Evolutionary conservation across 2,888 invertebrate genomes (phyloP), one percentile per base, ranked within the genome.

Genomic region (Lasioglossum lativentre): DNA sequence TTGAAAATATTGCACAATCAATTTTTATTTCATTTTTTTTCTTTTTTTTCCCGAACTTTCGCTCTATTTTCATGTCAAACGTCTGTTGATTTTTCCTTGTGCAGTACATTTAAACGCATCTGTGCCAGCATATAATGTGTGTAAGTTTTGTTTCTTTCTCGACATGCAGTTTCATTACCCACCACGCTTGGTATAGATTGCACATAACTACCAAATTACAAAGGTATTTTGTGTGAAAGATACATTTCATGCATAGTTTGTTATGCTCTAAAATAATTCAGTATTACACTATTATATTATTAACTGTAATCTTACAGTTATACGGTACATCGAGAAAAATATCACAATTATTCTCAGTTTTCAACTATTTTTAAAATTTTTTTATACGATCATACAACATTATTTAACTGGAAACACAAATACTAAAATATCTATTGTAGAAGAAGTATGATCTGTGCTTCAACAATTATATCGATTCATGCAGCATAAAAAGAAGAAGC

Each of bases 41-140:
- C 8, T 52, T 4, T 14, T 59, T 90, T 47, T n/a, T 34, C n/a
- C 89, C 87, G 80, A 86, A 86, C 88, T 93, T 92, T 92, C 93
- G 93, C 93, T 93, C 93, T 93, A 93, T 93, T 90, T 91, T 93
- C 93, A 94, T 93, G 93, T 93, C 93, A 93, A 93, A 93, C 93
- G 93, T 93, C 93, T 92, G 93, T 93, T 92, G 92, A 93, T 89
- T 93, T n/a, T 90, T 91, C 89, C 86, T 91, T 93, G 93, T 93
- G 93, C 93, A 93, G 90, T 93, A 93, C 94, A 93, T 93, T 94
- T 93, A 94, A 93, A 93, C 93, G 93, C 93, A 93, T 93, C 93
- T 93, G 93, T 93, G 93, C 93, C 93, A 93, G 93, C 94, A 92
- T 94, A 91, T 88, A 87, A 88, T 87, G 86, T 90, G 86, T 89